Conservation (phyloP, 2,888 invertebrate genomes). For the Ormyrus nitidulus region DNA sequence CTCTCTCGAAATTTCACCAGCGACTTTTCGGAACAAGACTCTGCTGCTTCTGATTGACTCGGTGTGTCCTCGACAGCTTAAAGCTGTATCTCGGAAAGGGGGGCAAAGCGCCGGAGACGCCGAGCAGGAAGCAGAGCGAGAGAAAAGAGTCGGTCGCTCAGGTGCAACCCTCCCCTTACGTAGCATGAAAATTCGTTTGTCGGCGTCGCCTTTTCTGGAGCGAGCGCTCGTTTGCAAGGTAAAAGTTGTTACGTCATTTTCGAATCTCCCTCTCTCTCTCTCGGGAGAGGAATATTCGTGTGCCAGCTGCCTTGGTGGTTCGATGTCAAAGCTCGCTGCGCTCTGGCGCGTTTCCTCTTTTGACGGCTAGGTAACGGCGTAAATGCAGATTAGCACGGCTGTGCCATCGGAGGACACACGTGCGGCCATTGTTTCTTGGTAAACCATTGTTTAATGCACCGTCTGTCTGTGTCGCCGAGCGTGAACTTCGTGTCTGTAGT, state of each 20-base stretch:
- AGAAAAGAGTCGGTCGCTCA: background rate
- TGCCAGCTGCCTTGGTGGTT: too few relatives aligned
- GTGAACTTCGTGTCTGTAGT: slow-evolving; percentile 29
- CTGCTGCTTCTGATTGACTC: background rate
- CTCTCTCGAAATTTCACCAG: background rate
- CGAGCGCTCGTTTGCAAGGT: too few relatives aligned
- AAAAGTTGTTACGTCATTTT: too few relatives aligned
- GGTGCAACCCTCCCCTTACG: too few relatives aligned
- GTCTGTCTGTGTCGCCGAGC: slow-evolving; percentile 21
- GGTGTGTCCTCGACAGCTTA: background rate
- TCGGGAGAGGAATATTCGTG: too few relatives aligned
- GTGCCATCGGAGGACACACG: slow-evolving; percentile 52
- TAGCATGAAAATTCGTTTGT: too few relatives aligned
- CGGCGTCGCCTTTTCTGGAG: too few relatives aligned
- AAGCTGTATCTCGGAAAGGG: background rate
- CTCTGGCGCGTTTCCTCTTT: too few relatives aligned
- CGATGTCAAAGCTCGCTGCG: too few relatives aligned
- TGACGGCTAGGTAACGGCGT: background rate
- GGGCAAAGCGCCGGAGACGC: background rate
- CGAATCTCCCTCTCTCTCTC: too few relatives aligned
- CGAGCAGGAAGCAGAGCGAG: background rate
- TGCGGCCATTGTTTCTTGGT: slow-evolving; percentile 64
- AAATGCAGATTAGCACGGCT: slow-evolving; percentile 59
- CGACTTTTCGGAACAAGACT: background rate
- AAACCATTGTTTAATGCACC: slow-evolving; percentile 66